phyloP scores from a whole-genome alignment of 2,888 invertebrate genomes.

The Cantharis lateralis region DNA sequence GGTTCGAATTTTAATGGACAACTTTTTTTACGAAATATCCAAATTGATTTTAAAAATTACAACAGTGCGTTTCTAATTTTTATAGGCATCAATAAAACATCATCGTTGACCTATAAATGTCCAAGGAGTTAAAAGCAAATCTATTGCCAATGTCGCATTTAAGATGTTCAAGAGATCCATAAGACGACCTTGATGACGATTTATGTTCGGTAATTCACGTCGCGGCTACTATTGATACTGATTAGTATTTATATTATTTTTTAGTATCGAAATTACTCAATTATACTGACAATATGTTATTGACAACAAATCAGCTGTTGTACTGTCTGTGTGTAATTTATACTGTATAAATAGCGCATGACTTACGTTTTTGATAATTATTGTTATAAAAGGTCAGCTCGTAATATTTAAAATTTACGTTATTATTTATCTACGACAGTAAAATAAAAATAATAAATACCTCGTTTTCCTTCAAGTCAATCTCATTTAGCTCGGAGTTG shows the following conservation, averaged over 20 bases:
- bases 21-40: neutral
- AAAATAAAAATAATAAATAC: neutral
- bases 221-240: conserved; percentile 8
- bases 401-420: neutral
- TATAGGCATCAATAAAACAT: neutral
- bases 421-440: neutral
- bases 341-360: neutral
- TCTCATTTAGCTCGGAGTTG: neutral
- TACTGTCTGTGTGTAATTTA: neutral
- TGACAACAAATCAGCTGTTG: neutral
- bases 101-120: neutral
- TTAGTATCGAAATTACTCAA: conserved; percentile 11
- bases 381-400: neutral
- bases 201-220: neutral
- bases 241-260: neutral
- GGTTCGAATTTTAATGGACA: too few species aligned
- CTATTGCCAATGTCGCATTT: neutral
- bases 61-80: neutral
- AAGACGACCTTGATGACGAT: neutral
- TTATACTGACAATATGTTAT: neutral
- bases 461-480: neutral
- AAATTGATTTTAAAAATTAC: neutral
- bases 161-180: neutral
- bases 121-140: neutral
- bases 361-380: neutral